Percentiles rank a stretch among this genome's conserved stretches.
These are phyloP conservation scores for Daubentonia madagascariensis DNA, from an alignment of 2,113 vertebrate species.

Conservation along the genomic window DNA sequence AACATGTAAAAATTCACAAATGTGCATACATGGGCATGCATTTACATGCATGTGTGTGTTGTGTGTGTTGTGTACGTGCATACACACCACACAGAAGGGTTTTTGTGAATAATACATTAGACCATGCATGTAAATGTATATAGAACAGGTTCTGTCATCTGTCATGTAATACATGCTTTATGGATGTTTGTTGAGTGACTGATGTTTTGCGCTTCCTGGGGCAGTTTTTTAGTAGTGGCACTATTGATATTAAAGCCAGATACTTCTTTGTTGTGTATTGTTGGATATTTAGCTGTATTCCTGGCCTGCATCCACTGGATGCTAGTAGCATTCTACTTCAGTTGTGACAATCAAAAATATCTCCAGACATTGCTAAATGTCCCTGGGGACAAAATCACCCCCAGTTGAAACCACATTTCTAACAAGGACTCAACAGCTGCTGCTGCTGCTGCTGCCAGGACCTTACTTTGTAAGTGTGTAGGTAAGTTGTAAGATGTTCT, in stretches of 20 bases:
- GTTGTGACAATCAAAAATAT: not conserved
- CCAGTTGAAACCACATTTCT: not conserved
- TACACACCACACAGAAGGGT: not conserved
- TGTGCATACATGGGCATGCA: not conserved
- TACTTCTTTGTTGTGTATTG: not conserved
- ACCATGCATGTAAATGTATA: not conserved
- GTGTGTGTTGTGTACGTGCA: rapidly evolving
- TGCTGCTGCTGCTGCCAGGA: not conserved
- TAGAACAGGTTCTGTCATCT: not conserved
- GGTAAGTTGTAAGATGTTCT: not conserved
- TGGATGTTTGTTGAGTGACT: not conserved
- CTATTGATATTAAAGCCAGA: not conserved
- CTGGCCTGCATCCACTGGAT: not conserved
- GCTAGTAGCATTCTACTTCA: not conserved
- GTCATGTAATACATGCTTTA: no score
- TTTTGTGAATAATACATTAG: not conserved
- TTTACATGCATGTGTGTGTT: rapidly evolving
- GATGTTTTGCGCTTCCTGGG: not conserved
- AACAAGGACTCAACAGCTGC: not conserved
- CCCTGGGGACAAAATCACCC: not conserved
- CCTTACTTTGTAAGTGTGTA: not conserved
- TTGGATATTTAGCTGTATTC: not conserved
- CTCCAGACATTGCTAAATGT: not conserved
- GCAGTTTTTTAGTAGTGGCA: not conserved
- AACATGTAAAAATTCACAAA: not conserved